Evolutionary conservation across 2,113 vertebrate species (phyloP).

Genomic region (Ceuthmochares aereus): DNA sequence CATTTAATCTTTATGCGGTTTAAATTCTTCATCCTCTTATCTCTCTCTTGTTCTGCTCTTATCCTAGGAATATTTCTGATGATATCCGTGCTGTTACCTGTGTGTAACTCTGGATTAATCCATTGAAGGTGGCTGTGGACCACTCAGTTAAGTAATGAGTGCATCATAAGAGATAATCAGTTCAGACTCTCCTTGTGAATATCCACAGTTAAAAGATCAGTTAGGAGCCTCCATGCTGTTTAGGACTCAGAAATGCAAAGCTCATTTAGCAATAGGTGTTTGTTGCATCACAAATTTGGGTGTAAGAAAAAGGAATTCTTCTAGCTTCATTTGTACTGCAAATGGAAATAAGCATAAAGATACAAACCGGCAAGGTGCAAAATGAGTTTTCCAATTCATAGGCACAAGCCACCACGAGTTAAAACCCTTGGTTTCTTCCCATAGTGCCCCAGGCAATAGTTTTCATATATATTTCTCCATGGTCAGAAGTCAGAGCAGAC

Average conservation of each 20-base stretch:
- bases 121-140: background rate
- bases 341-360: conserved; percentile 31
- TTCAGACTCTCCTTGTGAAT: background rate
- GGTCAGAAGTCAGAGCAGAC: conserved; percentile 71
- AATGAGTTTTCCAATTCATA: conserved; percentile 13
- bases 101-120: background rate
- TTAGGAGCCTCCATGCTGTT: background rate
- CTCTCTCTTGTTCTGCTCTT: background rate
- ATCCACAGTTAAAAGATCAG: background rate
- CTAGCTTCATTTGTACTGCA: background rate
- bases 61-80: background rate
- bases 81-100: background rate
- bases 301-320: background rate
- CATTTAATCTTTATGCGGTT: background rate
- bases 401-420: conserved; percentile 43
- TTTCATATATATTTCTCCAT: conserved; percentile 72
- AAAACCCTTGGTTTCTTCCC: conserved; percentile 42
- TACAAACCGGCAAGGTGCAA: conserved; percentile 57
- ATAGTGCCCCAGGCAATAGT: conserved; percentile 40
- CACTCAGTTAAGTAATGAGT: background rate
- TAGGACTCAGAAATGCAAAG: background rate
- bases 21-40: background rate
- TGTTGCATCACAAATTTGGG: background rate
- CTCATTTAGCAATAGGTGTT: background rate
- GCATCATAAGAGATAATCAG: background rate